Evolutionary conservation across 1,140 invertebrate genomes (phyloP), one percentile per base, ranked within the genome.

Genomic region (Neotoxoptera formosana): DNA sequence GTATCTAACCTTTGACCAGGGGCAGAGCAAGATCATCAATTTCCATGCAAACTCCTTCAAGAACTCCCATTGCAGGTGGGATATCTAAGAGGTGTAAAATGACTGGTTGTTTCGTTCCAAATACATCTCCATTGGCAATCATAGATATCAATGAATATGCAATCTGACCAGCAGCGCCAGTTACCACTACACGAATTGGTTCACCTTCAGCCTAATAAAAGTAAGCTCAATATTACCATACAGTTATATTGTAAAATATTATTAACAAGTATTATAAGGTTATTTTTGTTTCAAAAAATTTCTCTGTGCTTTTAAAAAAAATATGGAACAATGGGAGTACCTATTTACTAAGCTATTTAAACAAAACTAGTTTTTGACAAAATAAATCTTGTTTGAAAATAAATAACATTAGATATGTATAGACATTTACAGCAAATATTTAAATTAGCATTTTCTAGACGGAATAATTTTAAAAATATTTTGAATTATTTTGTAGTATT

Each of bases 121-220:
- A 99, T 0, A 99, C 99, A 96, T 99, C 97, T 94, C 99, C 99
- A 95, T 98, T 98, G 34, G 98, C 98, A 94, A 99, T 96, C 95
- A 98, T 98, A 95, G 98, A 99, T 0, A 99, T 95, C 48, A 99
- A 96, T 1, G 99, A 99, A 95, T 99, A 99, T 81, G 98, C 99
- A 94, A 99, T 99, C 96, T 99, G 99, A 34, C 99, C 99, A 91
- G 98, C 98, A 94, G 99, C 99, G 94, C 99, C 99, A 93, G 99
- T 99, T 21, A 99, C 97, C 88, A 99, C 97, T 94, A 99, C 99
- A 96, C 97, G 97, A 94, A 99, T 97, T 95, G 98, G 97, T 96
- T 97, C 97, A 83, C 34, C 48, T 89, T 60, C 56, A 90, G 88
- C 76, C 56, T 88, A 94, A 94, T n/a, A 48, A 56, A 87, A 20